These are phyloP conservation scores for Atherinomorus stipes DNA, from an alignment of 2,113 vertebrate genomes.

Conservation along the genomic window DNA sequence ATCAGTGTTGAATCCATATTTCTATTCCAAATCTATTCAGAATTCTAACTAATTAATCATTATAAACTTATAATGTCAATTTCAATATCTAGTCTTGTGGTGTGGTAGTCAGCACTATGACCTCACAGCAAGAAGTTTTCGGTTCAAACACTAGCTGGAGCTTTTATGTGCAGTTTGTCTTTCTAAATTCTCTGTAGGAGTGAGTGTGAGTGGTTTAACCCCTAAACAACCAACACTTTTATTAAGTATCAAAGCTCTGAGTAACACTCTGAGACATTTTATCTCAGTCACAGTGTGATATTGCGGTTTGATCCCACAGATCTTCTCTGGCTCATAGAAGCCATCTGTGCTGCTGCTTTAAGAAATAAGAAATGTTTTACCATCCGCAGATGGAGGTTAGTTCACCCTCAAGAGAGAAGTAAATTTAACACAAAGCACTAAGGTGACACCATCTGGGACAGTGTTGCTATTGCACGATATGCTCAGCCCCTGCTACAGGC, in stretches of 20 bases:
- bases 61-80: too few species aligned
- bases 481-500: neutral
- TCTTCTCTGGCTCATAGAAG: neutral
- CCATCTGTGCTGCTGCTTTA: conserved; percentile 34
- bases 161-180: too few species aligned
- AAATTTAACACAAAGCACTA: conserved; percentile 37
- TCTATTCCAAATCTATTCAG: neutral
- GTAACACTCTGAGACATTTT: neutral
- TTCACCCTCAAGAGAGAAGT: conserved; percentile 34
- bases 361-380: conserved; percentile 28
- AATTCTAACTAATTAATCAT: too few species aligned
- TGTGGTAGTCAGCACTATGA: too few species aligned
- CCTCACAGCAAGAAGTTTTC: too few species aligned
- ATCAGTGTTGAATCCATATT: neutral
- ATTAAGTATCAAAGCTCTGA: neutral
- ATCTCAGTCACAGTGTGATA: neutral
- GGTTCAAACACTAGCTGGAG: too few species aligned
- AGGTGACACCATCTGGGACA: conserved; percentile 65
- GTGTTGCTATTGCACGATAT: conserved; percentile 44
- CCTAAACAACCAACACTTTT: neutral
- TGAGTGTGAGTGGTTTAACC: neutral
- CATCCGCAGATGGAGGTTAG: conserved; percentile 10
- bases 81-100: too few species aligned
- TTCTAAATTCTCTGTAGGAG: too few species aligned
- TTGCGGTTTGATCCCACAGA: neutral